Percentiles rank a stretch among this genome's conserved stretches.
These are phyloP conservation scores for Piprites chloris DNA, from an alignment of 2,113 vertebrate species.

Conservation along the genomic window DNA sequence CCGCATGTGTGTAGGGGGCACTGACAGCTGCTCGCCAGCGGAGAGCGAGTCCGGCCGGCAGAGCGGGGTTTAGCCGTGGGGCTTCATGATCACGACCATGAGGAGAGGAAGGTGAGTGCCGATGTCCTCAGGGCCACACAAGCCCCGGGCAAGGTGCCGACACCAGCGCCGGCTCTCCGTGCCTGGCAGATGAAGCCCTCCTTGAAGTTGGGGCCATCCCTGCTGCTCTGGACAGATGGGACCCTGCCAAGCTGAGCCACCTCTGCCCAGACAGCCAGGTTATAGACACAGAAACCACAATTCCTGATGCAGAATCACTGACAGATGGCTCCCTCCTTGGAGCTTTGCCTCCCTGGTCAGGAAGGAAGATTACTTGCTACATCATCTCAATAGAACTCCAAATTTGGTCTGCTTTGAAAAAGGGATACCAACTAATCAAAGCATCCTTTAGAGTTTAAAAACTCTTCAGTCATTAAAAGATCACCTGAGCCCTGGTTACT, in stretches of 20 bases:
- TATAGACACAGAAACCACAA: neutral
- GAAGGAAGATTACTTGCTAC: neutral
- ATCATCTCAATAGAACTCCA: neutral
- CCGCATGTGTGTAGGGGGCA: rapidly evolving
- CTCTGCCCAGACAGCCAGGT: neutral
- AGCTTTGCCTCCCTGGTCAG: neutral
- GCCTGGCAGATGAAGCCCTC: neutral
- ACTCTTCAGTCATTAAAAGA: neutral
- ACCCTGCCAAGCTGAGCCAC: neutral
- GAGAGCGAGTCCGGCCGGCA: rapidly evolving
- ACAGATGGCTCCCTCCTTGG: rapidly evolving
- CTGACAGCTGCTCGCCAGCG: rapidly evolving
- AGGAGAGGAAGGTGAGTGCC: neutral
- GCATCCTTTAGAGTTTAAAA: neutral
- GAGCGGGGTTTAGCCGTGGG: rapidly evolving
- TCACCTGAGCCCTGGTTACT: neutral
- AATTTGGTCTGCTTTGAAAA: neutral
- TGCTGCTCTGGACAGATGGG: neutral
- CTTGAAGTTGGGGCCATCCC: neutral
- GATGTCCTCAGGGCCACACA: rapidly evolving
- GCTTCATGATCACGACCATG: rapidly evolving
- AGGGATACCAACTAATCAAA: neutral
- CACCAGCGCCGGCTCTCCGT: neutral
- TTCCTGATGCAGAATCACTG: rapidly evolving
- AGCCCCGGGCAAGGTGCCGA: rapidly evolving